Evolutionary conservation across 2,888 invertebrate species (phyloP), one percentile per base, ranked within the genome.

Genomic region (Ormyrus rosae): DNA sequence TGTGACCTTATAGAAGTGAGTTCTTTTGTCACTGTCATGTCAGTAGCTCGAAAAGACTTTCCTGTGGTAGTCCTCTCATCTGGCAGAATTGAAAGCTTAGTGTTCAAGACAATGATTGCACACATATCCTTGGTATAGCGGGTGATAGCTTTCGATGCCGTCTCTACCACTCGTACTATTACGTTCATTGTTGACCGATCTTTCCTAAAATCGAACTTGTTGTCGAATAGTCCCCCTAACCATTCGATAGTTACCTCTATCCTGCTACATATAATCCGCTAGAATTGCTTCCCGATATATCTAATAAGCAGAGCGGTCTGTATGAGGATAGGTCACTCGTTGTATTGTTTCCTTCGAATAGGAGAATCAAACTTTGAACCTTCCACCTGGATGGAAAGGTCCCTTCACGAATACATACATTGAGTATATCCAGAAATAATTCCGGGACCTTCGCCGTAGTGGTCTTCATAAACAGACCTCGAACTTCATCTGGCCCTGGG

Each of bases 11-110:
- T 80, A 80, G 3, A 8, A 45, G 9, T 13, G 75, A 13, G 45
- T 53, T 11, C 56, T 19, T 6, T 5, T n/a, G 6, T 69, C 56
- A 34, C 55, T 56, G 55, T 69, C 69, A 19, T 1, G 1, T 50
- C 85, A 69, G 78, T 85, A 85, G 69, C 77, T 80, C 61, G 63
- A 65, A 8, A 85, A 55, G 8, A 85, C 70, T 13, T 65, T 64
- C 13, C 34, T 55, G 8, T 86, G 81, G 60, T 85, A 84, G n/a
- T 72, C 55, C 6, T 13, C 55, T 82, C 83, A 83, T n/a, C 75
- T 61, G 9, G 81, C 84, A 6, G 34, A 61, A 51, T 72, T 63
- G 13, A 71, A 60, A 3, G 48, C 60, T 6, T 72, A 2, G 61
- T 58, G 13, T 72, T 53, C 1, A 83, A 61, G 55, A 19, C 46